A percentile compares a stretch with the other conserved stretches of the same genome.
Conservation (phyloP, 2,113 vertebrate species). For the Esox niger region DNA sequence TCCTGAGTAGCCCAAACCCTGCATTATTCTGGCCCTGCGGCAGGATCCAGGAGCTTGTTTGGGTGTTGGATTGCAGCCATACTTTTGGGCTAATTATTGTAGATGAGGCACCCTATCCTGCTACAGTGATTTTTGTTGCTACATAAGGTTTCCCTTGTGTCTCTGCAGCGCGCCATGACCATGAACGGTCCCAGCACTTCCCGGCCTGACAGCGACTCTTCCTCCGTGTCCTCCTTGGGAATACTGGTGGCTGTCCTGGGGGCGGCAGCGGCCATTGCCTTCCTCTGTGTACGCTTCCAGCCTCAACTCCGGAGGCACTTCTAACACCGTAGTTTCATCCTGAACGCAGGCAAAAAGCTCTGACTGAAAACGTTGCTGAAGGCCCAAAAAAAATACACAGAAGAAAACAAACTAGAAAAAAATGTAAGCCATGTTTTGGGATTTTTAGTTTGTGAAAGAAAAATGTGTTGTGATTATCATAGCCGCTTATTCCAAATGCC, state of each 20-base stretch:
- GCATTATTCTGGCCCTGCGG: too few species aligned
- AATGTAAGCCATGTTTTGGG: conserved; percentile 23
- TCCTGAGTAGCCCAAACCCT: too few species aligned
- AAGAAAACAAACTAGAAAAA: conserved; percentile 28
- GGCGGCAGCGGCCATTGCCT: conserved; percentile 7
- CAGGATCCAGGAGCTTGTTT: too few species aligned
- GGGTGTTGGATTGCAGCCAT: too few species aligned
- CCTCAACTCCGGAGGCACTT: conserved; percentile 29
- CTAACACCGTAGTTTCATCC: conserved; percentile 30
- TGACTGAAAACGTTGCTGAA: conserved; percentile 38
- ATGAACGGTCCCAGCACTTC: conserved; percentile 54
- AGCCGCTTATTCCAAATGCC: conserved; percentile 36
- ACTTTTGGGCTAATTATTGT: too few species aligned
- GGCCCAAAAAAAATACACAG: conserved; percentile 50
- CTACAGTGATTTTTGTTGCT: not conserved
- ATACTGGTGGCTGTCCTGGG: conserved; percentile 34
- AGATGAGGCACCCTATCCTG: too few species aligned
- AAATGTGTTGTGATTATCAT: conserved; percentile 43
- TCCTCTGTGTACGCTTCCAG: conserved; percentile 49
- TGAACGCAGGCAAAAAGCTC: conserved; percentile 26
- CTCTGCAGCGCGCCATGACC: conserved; percentile 40
- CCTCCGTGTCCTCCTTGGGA: conserved; percentile 26
- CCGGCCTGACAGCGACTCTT: conserved; percentile 29
- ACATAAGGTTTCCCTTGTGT: conserved; percentile 8
- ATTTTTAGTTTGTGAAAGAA: conserved; percentile 31